Evolutionary conservation across 2,888 invertebrate species (phyloP).

Genomic region (Cryptophagus acutangulus): DNA sequence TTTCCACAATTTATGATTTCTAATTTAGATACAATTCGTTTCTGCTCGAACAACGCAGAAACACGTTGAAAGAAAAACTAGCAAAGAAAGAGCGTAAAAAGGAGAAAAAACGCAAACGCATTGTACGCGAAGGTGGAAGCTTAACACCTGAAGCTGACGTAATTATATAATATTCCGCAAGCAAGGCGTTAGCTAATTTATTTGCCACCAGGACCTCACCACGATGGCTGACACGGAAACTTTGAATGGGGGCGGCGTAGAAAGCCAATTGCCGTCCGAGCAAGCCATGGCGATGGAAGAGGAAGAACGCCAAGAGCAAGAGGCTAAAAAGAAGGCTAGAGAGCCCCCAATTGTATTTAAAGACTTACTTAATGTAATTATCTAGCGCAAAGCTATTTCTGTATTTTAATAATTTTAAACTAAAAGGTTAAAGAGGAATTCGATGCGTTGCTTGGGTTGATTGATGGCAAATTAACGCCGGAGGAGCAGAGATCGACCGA

Average conservation of each 20-base stretch:
- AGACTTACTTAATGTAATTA: constrained; percentile 65
- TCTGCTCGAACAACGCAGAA: constrained; percentile 63
- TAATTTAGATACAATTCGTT: constrained; percentile 55
- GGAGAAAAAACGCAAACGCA: constrained; percentile 64
- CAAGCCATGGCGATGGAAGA: constrained; percentile 55
- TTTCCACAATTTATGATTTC: no score
- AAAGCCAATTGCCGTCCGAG: constrained; percentile 50
- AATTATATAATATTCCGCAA: constrained; percentile 17
- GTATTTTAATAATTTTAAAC: constrained; percentile 7
- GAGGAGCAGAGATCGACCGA: constrained; percentile 74
- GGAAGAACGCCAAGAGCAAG: constrained; percentile 62
- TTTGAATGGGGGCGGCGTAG: constrained; percentile 42
- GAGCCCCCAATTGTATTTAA: constrained; percentile 78
- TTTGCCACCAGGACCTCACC: constrained; percentile 27
- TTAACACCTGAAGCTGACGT: constrained; percentile 40
- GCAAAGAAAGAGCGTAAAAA: constrained; percentile 68
- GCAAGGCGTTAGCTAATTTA: neutral
- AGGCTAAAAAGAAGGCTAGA: constrained; percentile 64
- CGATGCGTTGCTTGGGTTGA: constrained; percentile 62
- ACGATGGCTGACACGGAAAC: constrained; percentile 43
- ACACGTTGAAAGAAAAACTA: constrained; percentile 66
- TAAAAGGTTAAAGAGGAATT: constrained; percentile 66
- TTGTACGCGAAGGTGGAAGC: constrained; percentile 47
- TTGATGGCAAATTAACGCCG: constrained; percentile 66
- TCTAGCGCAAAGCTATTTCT: neutral